Base-by-base conservation (phyloP, 2,888 invertebrate genomes). In the Nomada flava region DNA sequence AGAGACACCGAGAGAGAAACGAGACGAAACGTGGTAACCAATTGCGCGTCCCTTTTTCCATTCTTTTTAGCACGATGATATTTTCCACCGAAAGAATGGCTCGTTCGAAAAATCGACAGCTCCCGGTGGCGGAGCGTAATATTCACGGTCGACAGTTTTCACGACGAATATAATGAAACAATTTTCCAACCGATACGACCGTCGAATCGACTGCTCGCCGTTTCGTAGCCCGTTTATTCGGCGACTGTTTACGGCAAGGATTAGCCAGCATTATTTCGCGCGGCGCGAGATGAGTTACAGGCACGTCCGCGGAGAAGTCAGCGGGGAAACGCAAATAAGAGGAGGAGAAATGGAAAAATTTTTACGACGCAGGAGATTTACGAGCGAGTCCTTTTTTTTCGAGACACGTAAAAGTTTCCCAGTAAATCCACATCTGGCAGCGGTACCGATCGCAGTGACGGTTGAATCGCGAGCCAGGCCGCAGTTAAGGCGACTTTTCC, bases 381-480 rank as follows among this genome's bases (percentile, higher is more conserved):
- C 86, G 86, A 68, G 79, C 44, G 73, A 77, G 67, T 15, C 47
- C 85, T 83, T 82, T 87, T 13, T 86, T 83, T 82, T 87, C 82
- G 74, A 73, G 83, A 74, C 84, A 80, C 83, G 76, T 88, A 83
- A 88, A 86, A 86, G 83, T 86, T 86, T 76, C 5, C 64, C 83
- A 52, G 83, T 88, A 86, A 86, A 86, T 86, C 86, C 86, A 83
- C 80, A 88, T 83, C 88, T 83, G 88, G 86, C 86, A 86, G 86
- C 64, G 71, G 77, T 69, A 67, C 83, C 79, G 86, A 86, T 86
- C 88, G 88, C 75, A 68, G 75, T 80, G 83, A 76, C 86, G 76
- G 70, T 62, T 50, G 79, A 82, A 83, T 71, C 83, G 88, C 71
- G 65, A 23, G 15, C 57, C n/a, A 18, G 64, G 18, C 52, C 60